These are phyloP conservation scores for Mormyrus iriodes DNA, from an alignment of 2,113 vertebrate genomes.

Conservation along the genomic window DNA sequence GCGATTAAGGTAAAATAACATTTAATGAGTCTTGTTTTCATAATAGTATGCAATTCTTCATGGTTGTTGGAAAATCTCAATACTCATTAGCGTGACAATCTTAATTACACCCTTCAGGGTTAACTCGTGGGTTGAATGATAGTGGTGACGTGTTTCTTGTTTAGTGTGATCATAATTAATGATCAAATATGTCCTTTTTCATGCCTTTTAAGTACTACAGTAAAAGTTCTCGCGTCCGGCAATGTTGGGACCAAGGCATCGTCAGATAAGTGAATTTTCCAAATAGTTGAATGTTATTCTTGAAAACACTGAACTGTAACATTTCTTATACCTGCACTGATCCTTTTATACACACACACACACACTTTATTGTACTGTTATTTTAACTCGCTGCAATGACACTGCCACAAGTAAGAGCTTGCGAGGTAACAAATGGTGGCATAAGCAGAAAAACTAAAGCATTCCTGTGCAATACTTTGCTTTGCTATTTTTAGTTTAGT, in stretches of 20 bases:
- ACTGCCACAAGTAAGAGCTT: background rate
- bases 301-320: background rate
- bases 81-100: background rate
- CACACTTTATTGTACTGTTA: background rate
- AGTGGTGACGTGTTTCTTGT: background rate
- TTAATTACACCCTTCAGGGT: background rate
- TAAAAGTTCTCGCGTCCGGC: background rate
- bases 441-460: no score
- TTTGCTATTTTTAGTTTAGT: background rate
- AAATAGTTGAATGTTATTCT: no score
- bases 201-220: background rate
- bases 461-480: background rate
- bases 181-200: background rate
- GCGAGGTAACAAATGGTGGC: no score
- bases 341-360: background rate
- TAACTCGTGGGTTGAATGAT: background rate
- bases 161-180: background rate
- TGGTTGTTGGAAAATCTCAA: background rate
- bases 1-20: background rate
- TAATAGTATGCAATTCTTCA: constrained; percentile 15
- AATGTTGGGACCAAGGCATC: background rate
- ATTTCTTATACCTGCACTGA: background rate
- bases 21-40: constrained; percentile 6
- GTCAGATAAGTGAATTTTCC: no score
- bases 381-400: background rate